Conservation (phyloP, 1,140 invertebrate genomes). For the Brachionus koreanus region DNA sequence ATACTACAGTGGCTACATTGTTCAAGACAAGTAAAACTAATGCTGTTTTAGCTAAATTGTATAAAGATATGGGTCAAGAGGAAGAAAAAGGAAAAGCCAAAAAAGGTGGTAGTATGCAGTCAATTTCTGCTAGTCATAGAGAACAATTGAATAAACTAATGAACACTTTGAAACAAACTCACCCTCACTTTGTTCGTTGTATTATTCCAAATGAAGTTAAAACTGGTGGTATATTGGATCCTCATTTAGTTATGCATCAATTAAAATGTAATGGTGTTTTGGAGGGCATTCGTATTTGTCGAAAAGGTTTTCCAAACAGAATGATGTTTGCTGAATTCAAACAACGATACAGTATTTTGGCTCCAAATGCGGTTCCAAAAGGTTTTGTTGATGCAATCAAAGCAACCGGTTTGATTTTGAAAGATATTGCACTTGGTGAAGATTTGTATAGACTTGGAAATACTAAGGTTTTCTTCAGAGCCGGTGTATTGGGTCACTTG, state of each 20-base stretch:
- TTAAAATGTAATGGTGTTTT: conserved; percentile 99
- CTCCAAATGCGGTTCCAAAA: conserved; percentile 73
- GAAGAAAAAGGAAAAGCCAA: conserved; percentile 67
- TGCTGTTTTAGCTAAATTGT: conserved; percentile 12
- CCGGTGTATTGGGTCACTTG: conserved; percentile 98
- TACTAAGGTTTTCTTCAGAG: conserved; percentile 99
- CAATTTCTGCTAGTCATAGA: conserved; percentile 80
- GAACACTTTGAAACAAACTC: conserved; percentile 87
- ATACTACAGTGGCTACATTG: conserved; percentile 79
- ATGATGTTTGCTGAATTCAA: conserved; percentile 99
- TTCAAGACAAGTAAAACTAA: conserved; percentile 30
- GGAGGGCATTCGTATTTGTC: conserved; percentile 99
- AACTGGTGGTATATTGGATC: conserved; percentile 91
- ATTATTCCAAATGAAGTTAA: conserved; percentile 99
- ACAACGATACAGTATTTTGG: conserved; percentile 98
- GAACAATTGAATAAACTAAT: conserved; percentile 96
- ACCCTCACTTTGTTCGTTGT: conserved; percentile 98
- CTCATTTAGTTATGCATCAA: conserved; percentile 93
- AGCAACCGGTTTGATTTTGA: conserved; percentile 74
- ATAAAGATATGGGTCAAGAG: conserved; percentile 34
- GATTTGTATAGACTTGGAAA: conserved; percentile 89
- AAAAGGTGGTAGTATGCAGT: conserved; percentile 93
- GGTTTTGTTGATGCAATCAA: conserved; percentile 74
- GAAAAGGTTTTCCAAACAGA: conserved; percentile 99
- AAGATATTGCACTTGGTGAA: conserved; percentile 70